phyloP scores from a whole-genome alignment of 2,113 vertebrate genomes.

The Anoura caudifer region DNA sequence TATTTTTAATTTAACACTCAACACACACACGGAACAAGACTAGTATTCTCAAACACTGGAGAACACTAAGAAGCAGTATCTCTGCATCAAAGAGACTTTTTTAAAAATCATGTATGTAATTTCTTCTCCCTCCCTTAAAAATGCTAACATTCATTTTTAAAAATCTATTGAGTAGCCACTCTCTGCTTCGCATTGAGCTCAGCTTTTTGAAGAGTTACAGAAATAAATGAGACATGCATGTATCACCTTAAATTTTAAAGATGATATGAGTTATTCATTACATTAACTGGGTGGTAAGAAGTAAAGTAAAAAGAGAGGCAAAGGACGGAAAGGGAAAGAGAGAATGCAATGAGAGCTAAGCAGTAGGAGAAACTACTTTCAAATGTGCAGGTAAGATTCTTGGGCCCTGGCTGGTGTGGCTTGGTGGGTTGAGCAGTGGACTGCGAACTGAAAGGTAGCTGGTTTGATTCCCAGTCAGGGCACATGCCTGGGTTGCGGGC shows the following conservation, averaged over 20 bases:
- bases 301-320: background rate
- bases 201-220: background rate
- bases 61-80: background rate
- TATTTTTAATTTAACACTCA: conserved; percentile 11
- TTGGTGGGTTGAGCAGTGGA: too few relatives aligned
- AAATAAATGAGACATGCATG: background rate
- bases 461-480: too few relatives aligned
- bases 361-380: background rate
- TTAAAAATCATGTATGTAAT: background rate
- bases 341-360: background rate
- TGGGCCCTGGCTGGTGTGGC: background rate
- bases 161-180: background rate
- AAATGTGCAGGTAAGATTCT: background rate
- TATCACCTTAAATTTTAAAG: background rate
- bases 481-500: too few relatives aligned
- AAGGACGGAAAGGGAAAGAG: background rate
- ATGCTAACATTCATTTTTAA: background rate
- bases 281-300: background rate
- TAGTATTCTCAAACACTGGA: background rate
- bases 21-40: background rate
- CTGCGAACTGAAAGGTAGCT: too few relatives aligned
- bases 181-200: background rate
- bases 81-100: background rate
- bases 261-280: background rate
- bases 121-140: background rate